Evolutionary conservation across 2,797 vertebrate species (phyloP), one percentile per base, ranked within the genome.

Genomic region (Acipenser transmontanus): DNA sequence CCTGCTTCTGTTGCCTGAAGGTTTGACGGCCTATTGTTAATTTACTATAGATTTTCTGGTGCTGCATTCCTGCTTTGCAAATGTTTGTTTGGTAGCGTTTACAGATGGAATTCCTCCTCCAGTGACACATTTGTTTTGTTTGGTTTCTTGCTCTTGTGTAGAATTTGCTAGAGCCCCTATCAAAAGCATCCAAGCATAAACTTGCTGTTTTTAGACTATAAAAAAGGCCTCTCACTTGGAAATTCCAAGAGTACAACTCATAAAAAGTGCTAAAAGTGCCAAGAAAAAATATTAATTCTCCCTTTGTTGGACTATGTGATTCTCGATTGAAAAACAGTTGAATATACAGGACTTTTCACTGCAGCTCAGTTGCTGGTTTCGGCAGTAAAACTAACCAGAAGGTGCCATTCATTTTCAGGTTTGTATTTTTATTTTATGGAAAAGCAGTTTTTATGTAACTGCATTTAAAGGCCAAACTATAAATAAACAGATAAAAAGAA

Each of bases 11-110:
- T 82, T 76, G 83, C 82, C 76, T 57, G 82, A 73, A 78, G 87
- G 81, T 80, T 78, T 77, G 13, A 71, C 71, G 72, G 77, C 69
- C 79, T 68, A 80, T 84, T 89, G 87, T 88, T 78, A 73, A 76
- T 62, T 67, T 72, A 77, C 81, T 83, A 73, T 81, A 77, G 81
- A 66, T 82, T 61, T 77, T 75, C 82, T 76, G 6, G 76, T 67
- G 71, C 82, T 64, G 76, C 84, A 83, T 88, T 89, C 83, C 84
- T 82, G 80, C 80, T 78, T 81, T 76, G 83, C 79, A 74, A 80
- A 84, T 83, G 80, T 84, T 87, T 84, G 78, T 81, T 87, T 84
- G 77, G 80, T 85, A 82, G 85, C 83, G 82, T 82, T 82, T 80
- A 71, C 61, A 76, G 82, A 84, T 76, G 77, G 85, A 75, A 17